Conservation (phyloP, 2,797 vertebrate genomes). For the Vespertilio murinus region DNA sequence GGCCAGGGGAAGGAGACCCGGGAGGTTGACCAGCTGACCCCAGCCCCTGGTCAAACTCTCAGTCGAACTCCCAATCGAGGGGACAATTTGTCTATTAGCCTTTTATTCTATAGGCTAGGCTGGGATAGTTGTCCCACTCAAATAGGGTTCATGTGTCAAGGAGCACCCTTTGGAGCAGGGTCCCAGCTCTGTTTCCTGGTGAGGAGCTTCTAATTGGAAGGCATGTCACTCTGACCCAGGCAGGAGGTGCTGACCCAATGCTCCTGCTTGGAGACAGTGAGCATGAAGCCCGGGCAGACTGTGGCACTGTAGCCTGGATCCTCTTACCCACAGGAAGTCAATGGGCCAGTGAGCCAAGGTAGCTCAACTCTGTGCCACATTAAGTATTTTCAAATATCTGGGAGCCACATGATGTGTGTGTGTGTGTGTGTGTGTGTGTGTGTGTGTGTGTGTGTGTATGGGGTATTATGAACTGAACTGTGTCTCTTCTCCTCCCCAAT, state of each 20-base stretch:
- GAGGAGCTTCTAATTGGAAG: not conserved
- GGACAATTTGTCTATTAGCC: too few species aligned
- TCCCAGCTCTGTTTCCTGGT: not conserved
- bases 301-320: rapidly evolving
- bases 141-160: not conserved
- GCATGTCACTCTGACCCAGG: not conserved
- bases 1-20: too few species aligned
- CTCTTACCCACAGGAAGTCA: not conserved
- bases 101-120: too few species aligned
- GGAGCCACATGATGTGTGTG: not conserved
- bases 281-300: rapidly evolving
- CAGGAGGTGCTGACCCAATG: rapidly evolving
- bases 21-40: too few species aligned
- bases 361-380: rapidly evolving
- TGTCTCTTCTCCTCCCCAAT: not conserved
- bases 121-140: not conserved
- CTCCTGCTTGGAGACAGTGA: not conserved
- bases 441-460: not conserved
- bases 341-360: too few species aligned
- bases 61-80: too few species aligned
- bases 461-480: not conserved
- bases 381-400: not conserved
- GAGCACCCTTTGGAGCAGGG: not conserved
- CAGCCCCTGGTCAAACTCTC: too few species aligned
- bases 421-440: not conserved